phyloP scores from a whole-genome alignment of 2,888 invertebrate genomes.

The Chelonus formosanus region DNA sequence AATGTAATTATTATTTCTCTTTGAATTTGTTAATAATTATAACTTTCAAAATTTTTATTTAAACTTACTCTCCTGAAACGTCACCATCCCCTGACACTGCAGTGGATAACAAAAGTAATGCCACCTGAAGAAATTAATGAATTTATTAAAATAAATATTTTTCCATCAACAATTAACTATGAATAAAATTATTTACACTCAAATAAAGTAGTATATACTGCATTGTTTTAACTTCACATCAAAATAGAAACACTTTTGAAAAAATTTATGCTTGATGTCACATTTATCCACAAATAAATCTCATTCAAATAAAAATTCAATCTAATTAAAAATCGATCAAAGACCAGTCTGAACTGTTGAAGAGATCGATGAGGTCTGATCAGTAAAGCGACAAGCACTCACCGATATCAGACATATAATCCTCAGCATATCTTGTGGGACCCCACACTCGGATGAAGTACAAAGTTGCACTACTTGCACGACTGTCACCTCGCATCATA shows the following conservation, averaged over 20 bases:
- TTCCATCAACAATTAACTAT: too few relatives aligned
- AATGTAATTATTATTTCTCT: too few relatives aligned
- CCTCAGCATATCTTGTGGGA: constrained; percentile 50
- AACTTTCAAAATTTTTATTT: background rate
- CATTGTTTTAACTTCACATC: too few relatives aligned
- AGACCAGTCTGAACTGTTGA: background rate
- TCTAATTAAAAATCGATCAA: too few relatives aligned
- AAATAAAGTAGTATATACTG: constrained; percentile 1
- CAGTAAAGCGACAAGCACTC: constrained; percentile 44
- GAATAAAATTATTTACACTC: constrained; percentile 10
- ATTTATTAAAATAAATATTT: constrained; percentile 5
- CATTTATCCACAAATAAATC: background rate
- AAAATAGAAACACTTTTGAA: too few relatives aligned
- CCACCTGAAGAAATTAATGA: constrained; percentile 41
- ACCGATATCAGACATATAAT: constrained; percentile 53
- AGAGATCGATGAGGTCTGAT: constrained; percentile 12
- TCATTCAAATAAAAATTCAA: background rate
- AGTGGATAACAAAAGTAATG: constrained; percentile 43
- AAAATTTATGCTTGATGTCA: too few relatives aligned
- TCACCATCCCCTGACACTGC: constrained; percentile 40
- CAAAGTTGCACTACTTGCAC: constrained; percentile 44
- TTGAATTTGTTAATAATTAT: too few relatives aligned
- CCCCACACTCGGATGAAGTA: constrained; percentile 41
- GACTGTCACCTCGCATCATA: constrained; percentile 45
- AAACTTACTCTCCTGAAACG: constrained; percentile 38